Percentiles rank a stretch among this genome's conserved stretches.
phyloP scores from a whole-genome alignment of 2,888 invertebrate genomes.

The Eupelmus urozonus region DNA sequence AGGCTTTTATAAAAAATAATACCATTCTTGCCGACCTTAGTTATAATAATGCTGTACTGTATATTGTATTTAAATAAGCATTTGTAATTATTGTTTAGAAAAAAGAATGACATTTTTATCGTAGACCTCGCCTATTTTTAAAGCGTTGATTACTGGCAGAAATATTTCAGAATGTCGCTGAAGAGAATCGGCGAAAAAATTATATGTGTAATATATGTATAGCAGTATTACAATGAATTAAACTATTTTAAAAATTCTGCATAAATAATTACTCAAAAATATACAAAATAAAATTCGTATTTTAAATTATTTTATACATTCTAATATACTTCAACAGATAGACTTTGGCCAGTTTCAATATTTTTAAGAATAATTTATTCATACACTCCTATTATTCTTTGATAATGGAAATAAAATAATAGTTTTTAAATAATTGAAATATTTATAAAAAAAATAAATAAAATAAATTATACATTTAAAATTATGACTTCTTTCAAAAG shows the following conservation, averaged over 20 bases:
- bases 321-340: slow-evolving; percentile 14
- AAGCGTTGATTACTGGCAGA: slow-evolving; percentile 24
- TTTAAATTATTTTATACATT: slow-evolving; percentile 10
- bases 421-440: background rate
- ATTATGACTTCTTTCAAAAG: slow-evolving; percentile 9
- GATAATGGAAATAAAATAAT: slow-evolving; percentile 8
- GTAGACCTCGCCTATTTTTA: slow-evolving; percentile 45
- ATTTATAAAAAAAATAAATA: slow-evolving; percentile 19
- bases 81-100: slow-evolving; percentile 50
- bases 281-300: slow-evolving; percentile 4
- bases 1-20: slow-evolving; percentile 43
- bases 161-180: slow-evolving; percentile 9
- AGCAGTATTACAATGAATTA: slow-evolving; percentile 41
- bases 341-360: slow-evolving; percentile 44
- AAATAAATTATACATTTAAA: slow-evolving; percentile 10
- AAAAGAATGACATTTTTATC: slow-evolving; percentile 28
- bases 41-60: slow-evolving; percentile 48
- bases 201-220: slow-evolving; percentile 47
- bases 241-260: background rate
- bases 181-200: slow-evolving; percentile 23
- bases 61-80: slow-evolving; percentile 55
- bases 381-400: slow-evolving; percentile 15
- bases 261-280: slow-evolving; percentile 24
- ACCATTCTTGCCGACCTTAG: slow-evolving; percentile 55
- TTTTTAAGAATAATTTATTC: slow-evolving; percentile 45